Evolutionary conservation across 2,888 invertebrate species (phyloP).

Genomic region (Ormyrus nitidulus): DNA sequence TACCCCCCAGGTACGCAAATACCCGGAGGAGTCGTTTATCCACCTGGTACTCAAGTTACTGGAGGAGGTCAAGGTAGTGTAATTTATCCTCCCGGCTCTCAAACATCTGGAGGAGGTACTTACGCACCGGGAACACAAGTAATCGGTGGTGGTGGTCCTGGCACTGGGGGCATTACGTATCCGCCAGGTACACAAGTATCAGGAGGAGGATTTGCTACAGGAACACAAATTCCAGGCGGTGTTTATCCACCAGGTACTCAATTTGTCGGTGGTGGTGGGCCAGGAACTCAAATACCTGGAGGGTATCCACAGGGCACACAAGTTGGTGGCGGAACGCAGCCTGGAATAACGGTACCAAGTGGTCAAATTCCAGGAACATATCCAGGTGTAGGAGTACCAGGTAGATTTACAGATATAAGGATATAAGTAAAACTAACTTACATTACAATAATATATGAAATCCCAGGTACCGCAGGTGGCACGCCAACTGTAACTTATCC

Average conservation of each 20-base stretch:
- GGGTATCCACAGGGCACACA: conserved; percentile 46
- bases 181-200: conserved; percentile 1
- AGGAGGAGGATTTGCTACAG: background rate
- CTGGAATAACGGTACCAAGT: background rate
- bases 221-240: no score
- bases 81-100: conserved; percentile 22
- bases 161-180: background rate
- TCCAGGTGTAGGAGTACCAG: background rate
- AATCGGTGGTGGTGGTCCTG: conserved; percentile 12
- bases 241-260: conserved; percentile 32
- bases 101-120: conserved; percentile 36
- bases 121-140: conserved; percentile 48
- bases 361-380: background rate
- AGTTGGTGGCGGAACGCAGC: background rate
- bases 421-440: no score
- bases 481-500: no score
- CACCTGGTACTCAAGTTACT: conserved; percentile 49
- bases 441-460: no score
- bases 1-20: conserved; percentile 49
- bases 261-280: background rate
- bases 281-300: background rate
- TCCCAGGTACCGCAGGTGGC: no score
- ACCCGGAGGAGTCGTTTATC: conserved; percentile 27
- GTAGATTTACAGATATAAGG: background rate
- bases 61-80: conserved; percentile 21